Conservation (phyloP, 1,140 invertebrate genomes). For the Gryon sp. region DNA sequence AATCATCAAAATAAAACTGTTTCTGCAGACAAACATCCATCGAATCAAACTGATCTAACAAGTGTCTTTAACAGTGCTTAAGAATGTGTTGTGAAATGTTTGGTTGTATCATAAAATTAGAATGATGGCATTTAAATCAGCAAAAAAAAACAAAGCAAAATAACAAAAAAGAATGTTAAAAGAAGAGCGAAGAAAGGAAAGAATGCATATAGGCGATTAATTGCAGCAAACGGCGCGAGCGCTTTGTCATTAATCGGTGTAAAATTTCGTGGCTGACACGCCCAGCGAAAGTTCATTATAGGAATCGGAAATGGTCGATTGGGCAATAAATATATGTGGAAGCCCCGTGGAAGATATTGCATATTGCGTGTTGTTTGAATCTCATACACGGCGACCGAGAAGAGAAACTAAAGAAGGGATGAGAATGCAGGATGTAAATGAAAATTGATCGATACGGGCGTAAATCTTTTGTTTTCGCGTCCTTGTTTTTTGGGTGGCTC, state of each 20-base stretch:
- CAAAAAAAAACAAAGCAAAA: too few species aligned
- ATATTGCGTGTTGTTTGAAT: slow-evolving; percentile 16
- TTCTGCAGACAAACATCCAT: too few species aligned
- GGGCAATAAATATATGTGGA: slow-evolving; percentile 43
- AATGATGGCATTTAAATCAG: too few species aligned
- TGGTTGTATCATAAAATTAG: too few species aligned
- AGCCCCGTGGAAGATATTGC: slow-evolving; percentile 35
- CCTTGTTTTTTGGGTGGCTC: too few species aligned
- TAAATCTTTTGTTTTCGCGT: slow-evolving; percentile 57
- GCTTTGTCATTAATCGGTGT: slow-evolving; percentile 43
- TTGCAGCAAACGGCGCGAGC: slow-evolving; percentile 7
- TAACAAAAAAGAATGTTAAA: too few species aligned
- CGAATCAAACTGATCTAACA: too few species aligned
- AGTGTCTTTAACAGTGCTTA: too few species aligned
- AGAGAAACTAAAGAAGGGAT: too few species aligned
- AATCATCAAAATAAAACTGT: too few species aligned
- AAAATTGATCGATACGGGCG: slow-evolving; percentile 59
- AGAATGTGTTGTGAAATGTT: too few species aligned
- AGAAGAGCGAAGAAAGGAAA: background rate
- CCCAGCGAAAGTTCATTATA: slow-evolving; percentile 31
- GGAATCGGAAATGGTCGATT: slow-evolving; percentile 41
- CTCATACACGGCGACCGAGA: too few species aligned
- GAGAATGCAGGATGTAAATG: slow-evolving; percentile 53
- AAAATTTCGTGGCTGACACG: slow-evolving; percentile 23
- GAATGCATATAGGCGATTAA: slow-evolving; percentile 14